Evolutionary conservation across 2,888 invertebrate species (phyloP), one percentile per base, ranked within the genome.

Genomic region (Calliphora vomitoria): DNA sequence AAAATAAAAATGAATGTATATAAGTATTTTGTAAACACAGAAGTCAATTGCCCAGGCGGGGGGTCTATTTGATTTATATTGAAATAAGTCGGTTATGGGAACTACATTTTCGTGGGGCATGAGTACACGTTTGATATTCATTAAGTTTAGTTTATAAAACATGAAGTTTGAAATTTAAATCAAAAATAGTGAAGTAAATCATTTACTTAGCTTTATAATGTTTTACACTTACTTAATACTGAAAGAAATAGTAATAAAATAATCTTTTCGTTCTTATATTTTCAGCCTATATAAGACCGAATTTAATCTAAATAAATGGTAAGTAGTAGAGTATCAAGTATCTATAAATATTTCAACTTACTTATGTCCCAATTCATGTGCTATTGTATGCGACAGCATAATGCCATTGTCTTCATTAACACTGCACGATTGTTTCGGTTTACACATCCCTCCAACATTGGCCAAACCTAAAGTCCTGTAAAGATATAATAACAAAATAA

Each of bases 311-410:
- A 6, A 4, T n/a, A 6, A 50, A n/a, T 50, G 50, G 50, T 50
- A 15, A 50, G 50, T 50, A 3, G 13, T 44, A 11, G 10, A 44
- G 8, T 44, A 8, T 44, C 15, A n/a, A 3, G 4, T 50, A 15
- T 6, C 5, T 50, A n/a, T 50, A n/a, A 50, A n/a, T 50, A n/a
- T 13, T 20, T 66, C 4, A 18, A 95, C 97, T 95, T 94, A 98
- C 98, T 97, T 98, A 94, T 98, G 98, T 85, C 98, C 98, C 92
- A 98, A 94, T 94, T 98, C 98, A 93, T 98, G 98, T 8, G 98
- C 97, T 91, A 98, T 96, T 89, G 98, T 98, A 94, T 97, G 97
- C 38, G 98, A 98, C 82, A 98, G 95, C 92, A 97, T 96, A 89
- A 98, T 96, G 89, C 98, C 98, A 92, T 96, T 97, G 94, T 98